Evolutionary conservation across 35 echinoderm and acorn worm genomes (phyloP).

Genomic region (Eucidaris tribuloides): DNA sequence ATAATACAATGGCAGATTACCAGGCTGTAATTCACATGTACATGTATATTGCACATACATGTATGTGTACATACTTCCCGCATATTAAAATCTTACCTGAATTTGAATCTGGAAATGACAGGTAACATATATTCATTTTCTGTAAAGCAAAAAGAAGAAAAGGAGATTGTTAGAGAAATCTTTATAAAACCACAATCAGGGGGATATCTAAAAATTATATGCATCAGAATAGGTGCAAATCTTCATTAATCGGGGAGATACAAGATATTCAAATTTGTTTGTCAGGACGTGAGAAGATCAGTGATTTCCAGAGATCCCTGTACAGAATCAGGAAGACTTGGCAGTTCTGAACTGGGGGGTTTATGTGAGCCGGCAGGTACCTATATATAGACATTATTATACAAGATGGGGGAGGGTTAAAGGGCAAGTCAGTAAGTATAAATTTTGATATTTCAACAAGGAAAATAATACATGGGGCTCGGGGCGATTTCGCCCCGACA

Average conservation of each 20-base stretch:
- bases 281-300: too few species aligned
- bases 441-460: too few species aligned
- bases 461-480: too few species aligned
- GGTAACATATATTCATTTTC: conserved; percentile 99
- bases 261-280: too few species aligned
- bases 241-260: neutral
- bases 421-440: too few species aligned
- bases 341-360: neutral
- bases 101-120: conserved; percentile 98
- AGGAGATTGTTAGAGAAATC: neutral
- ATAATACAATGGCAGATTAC: too few species aligned
- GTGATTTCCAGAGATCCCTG: neutral
- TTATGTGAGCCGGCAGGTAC: neutral
- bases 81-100: conserved; percentile 66
- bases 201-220: too few species aligned
- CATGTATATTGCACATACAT: neutral
- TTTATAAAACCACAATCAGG: neutral
- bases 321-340: too few species aligned
- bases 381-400: neutral
- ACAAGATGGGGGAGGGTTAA: too few species aligned
- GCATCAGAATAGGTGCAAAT: neutral
- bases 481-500: too few species aligned
- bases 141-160: conserved; percentile 37
- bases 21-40: too few species aligned
- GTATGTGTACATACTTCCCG: neutral